Base-by-base conservation (phyloP, 1,140 invertebrate species). In the Araneus ventricosus region DNA sequence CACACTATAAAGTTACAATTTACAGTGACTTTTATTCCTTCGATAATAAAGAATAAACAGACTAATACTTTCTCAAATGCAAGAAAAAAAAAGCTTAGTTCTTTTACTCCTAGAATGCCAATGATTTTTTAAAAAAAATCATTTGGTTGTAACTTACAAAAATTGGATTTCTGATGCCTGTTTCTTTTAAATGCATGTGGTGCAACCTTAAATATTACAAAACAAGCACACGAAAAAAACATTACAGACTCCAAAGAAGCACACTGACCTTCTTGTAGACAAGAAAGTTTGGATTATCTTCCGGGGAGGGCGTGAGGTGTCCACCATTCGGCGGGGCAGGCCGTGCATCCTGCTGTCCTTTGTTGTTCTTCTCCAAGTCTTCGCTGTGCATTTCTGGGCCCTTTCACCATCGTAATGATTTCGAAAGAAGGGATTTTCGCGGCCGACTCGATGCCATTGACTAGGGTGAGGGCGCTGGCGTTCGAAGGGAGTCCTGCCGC, bases 201-300 rank as follows among this genome's bases (percentile, higher is more conserved):
- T n/a, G n/a, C n/a, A n/a, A n/a, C n/a, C n/a, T n/a, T n/a, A n/a
- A n/a, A n/a, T n/a, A n/a, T n/a, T n/a, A n/a, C n/a, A n/a, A n/a
- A n/a, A n/a, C n/a, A n/a, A n/a, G n/a, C n/a, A n/a, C n/a, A n/a
- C n/a, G n/a, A n/a, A n/a, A n/a, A n/a, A n/a, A 14, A 17, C 17
- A 14, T 17, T 52, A 17, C 45, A 1, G 45, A n/a, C 24, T 4
- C 1, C 4, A 75, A 75, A 34, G 4, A 75, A 75, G 20, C 22
- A 27, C 34, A 61, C 57, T 34, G 4, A 61, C 85, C 85, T 87
- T 87, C 17, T 87, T 87, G 22, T 87, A 87, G 6, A 87, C 85
- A 6, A 87, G 24, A 37, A 87, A 87, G 85, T 87, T 87, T 10
- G 85, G 85, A 39, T 87, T 87, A 34, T 87, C 85, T 45, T 87